Evolutionary conservation across 53 echinoderm and acorn worm species (phyloP).

Genomic region (Paelopatides confundens): DNA sequence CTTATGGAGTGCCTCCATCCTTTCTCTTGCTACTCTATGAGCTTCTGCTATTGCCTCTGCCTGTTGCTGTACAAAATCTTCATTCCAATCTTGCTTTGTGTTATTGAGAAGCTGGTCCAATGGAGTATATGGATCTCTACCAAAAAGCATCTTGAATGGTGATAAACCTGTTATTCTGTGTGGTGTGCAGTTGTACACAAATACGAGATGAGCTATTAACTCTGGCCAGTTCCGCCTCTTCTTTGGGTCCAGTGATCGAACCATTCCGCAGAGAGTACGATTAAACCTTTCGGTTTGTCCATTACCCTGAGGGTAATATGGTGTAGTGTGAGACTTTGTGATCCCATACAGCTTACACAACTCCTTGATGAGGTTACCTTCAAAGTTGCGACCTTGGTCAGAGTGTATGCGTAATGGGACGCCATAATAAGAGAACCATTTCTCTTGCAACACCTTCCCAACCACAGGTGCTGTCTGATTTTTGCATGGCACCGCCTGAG

Average conservation of each 20-base stretch:
- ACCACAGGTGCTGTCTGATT: not conserved
- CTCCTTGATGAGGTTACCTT: too few species aligned
- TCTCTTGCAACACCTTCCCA: not conserved
- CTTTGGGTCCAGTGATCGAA: slow-evolving; percentile 15
- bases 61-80: slow-evolving; percentile 41
- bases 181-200: slow-evolving; percentile 47
- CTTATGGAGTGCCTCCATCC: not conserved
- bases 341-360: slow-evolving; percentile 38
- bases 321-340: slow-evolving; percentile 44
- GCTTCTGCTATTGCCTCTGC: slow-evolving; percentile 5
- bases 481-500: not conserved
- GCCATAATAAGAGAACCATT: not conserved
- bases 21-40: not conserved
- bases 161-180: slow-evolving; percentile 50
- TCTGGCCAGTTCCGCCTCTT: slow-evolving; percentile 45
- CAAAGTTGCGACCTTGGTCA: not conserved
- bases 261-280: slow-evolving; percentile 32
- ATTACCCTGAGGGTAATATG: slow-evolving; percentile 55
- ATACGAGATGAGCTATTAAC: slow-evolving; percentile 33
- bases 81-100: slow-evolving; percentile 31
- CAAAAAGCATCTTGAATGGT: slow-evolving; percentile 59
- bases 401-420: not conserved
- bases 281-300: slow-evolving; percentile 58
- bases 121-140: slow-evolving; percentile 47
- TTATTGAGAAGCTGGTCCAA: slow-evolving; percentile 56